Percentiles rank a stretch among this genome's conserved stretches.
These are phyloP conservation scores for Sebastes hubbsi DNA, from an alignment of 2,797 vertebrate species.

Conservation along the genomic window DNA sequence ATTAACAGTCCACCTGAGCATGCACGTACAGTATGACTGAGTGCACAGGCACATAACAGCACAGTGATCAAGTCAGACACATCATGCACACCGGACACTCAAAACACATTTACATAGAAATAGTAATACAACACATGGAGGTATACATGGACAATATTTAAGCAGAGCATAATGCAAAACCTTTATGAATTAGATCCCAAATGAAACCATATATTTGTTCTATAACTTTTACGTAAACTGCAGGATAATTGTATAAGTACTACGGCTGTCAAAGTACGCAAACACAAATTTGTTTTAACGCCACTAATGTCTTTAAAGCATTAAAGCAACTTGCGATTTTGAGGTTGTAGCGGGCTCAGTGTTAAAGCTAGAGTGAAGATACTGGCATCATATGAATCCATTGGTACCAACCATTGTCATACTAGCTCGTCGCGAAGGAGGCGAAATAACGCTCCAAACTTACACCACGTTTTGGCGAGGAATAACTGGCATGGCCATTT, in stretches of 20 bases:
- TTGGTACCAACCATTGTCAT: no score
- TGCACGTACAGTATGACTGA: constrained; percentile 40
- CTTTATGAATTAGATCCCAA: background rate
- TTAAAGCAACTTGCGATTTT: no score
- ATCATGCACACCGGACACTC: constrained; percentile 52
- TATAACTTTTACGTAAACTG: background rate
- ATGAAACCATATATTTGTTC: background rate
- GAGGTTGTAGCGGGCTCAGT: no score
- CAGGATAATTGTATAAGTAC: background rate
- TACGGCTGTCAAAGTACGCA: no score
- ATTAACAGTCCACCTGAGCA: constrained; percentile 50
- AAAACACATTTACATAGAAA: constrained; percentile 13
- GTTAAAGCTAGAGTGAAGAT: no score
- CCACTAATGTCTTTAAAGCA: no score
- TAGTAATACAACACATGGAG: constrained; percentile 6
- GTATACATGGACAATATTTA: background rate
- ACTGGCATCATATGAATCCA: no score
- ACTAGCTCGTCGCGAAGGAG: no score
- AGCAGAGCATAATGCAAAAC: background rate
- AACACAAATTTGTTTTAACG: no score
- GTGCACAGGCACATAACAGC: constrained; percentile 29
- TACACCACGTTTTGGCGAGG: no score
- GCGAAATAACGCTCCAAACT: no score
- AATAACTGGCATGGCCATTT: no score
- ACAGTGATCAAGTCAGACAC: constrained; percentile 35